Evolutionary conservation across 2,888 invertebrate species (phyloP), one percentile per base, ranked within the genome.

Genomic region (Xanthorhoe designata): DNA sequence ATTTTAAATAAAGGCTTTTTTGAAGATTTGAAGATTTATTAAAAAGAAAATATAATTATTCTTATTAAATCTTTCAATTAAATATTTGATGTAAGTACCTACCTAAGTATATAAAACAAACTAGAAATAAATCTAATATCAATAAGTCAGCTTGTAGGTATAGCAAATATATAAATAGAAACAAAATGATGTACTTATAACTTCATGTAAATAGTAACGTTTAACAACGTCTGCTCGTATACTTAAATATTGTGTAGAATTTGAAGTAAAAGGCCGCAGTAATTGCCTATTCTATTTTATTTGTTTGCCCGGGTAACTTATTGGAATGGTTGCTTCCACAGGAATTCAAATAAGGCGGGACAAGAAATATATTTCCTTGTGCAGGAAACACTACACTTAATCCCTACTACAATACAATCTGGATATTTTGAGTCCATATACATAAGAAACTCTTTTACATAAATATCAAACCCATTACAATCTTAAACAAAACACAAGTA

Each of bases 331-430:
- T 57, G 65, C 65, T 69, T 68, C 67, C 64, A 67, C 61, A 62
- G 71, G 72, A 74, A 72, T 72, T 74, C 67, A 72, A 72, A 74
- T 74, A 74, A 72, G 66, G 70, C 69, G 62, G 62, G 50, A 64
- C 65, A 58, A 67, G 63, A 69, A 64, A 74, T 68, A 64, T 56
- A 63, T 68, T 66, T 59, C 61, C 64, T 64, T 59, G 59, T 62
- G 50, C 52, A 32, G 59, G 53, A 66, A 61, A 61, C 56, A 56
- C 49, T 69, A 56, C 58, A 68, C 60, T 50, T 64, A 15, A 61
- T 58, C 49, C 53, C 29, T 57, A 38, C 47, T 42, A 42, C 18
- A 32, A 32, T 13, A 13, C 24, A 53, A 19, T 6, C 51, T n/a
- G 18, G 19, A 58, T 54, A 54, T 29, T 19, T 60, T 4, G 9